phyloP scores from a whole-genome alignment of 2,888 invertebrate genomes.

The Tuta absoluta region DNA sequence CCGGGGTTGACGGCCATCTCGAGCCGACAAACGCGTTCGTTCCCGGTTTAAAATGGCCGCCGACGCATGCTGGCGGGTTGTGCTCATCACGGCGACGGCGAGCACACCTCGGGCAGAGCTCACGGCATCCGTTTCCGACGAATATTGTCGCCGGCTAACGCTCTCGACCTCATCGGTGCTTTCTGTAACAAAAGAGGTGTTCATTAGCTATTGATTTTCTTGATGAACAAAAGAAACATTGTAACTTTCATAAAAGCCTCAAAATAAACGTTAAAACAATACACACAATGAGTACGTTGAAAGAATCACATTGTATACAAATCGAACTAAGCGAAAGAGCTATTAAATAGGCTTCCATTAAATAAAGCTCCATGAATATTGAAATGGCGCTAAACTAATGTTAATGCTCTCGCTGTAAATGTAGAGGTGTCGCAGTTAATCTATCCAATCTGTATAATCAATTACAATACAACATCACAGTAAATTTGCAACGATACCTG shows the following conservation, averaged over 20 bases:
- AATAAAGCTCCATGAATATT: conserved; percentile 35
- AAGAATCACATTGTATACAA: not conserved
- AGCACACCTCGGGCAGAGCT: conserved; percentile 67
- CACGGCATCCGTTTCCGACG: conserved; percentile 69
- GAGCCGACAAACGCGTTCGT: conserved; percentile 73
- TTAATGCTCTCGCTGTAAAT: conserved; percentile 40
- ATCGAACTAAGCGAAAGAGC: conserved; percentile 16
- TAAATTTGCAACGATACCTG: conserved; percentile 37
- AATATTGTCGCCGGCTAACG: conserved; percentile 34
- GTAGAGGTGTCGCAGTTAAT: conserved; percentile 37
- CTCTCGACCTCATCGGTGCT: conserved; percentile 60
- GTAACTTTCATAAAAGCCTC: conserved; percentile 1
- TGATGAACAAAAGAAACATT: not conserved
- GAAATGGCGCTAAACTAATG: conserved; percentile 37
- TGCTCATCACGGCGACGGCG: conserved; percentile 79
- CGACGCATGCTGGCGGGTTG: conserved; percentile 78
- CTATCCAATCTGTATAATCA: conserved; percentile 38
- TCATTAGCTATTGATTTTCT: not conserved
- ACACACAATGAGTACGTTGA: not conserved
- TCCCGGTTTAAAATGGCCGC: conserved; percentile 79
- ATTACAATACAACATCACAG: conserved; percentile 37
- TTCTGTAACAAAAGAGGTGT: conserved; percentile 58
- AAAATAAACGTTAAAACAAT: not conserved
- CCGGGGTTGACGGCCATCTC: conserved; percentile 75
- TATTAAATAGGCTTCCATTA: conserved; percentile 33